Conservation (phyloP, 2,888 invertebrate genomes). For the Lutraria lutraria region DNA sequence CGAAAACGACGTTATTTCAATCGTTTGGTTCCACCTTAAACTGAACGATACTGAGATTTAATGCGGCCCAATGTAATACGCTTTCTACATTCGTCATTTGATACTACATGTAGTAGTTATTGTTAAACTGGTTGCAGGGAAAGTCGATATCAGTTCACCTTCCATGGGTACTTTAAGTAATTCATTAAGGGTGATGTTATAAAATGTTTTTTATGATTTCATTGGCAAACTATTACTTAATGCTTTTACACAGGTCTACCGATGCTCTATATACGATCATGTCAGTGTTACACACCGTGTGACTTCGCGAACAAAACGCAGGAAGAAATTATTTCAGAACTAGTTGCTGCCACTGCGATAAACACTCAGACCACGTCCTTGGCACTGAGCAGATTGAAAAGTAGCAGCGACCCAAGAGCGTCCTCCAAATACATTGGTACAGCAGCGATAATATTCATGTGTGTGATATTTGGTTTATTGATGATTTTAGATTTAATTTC, state of each 20-base stretch:
- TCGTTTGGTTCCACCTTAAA: too few species aligned
- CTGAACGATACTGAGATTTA: too few species aligned
- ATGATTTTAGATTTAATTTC: not conserved
- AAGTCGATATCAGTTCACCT: too few species aligned
- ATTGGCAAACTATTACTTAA: not conserved
- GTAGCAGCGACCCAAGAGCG: not conserved
- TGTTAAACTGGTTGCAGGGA: too few species aligned
- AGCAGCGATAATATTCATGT: not conserved
- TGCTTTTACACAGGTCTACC: not conserved
- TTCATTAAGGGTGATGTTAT: too few species aligned
- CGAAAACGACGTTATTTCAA: too few species aligned
- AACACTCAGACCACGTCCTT: not conserved
- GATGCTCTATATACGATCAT: not conserved
- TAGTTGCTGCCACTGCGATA: not conserved
- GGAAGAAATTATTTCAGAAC: not conserved
- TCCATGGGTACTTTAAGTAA: too few species aligned
- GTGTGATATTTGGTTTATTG: not conserved
- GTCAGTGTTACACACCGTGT: not conserved
- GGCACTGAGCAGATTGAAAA: not conserved
- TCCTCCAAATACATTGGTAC: not conserved
- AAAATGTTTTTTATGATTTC: too few species aligned
- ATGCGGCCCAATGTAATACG: too few species aligned
- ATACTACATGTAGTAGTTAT: too few species aligned
- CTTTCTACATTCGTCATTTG: too few species aligned
- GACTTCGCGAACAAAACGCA: not conserved